Conservation (phyloP, 2,797 vertebrate genomes). For the Gobionotothen gibberifrons region DNA sequence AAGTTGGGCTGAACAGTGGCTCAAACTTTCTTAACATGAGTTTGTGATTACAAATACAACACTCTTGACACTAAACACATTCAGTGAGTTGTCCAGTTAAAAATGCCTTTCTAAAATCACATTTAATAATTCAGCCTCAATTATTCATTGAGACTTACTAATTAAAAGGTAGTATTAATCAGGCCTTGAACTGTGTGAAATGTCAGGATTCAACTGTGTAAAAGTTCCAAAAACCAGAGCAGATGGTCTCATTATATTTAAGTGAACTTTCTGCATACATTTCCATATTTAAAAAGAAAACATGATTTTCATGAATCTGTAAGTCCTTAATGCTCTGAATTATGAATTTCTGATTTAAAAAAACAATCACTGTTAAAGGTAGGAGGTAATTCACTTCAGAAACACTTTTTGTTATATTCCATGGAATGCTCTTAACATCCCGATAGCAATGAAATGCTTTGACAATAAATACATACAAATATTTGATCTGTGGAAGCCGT, state of each 20-base stretch:
- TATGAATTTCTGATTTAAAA: slow-evolving; percentile 15
- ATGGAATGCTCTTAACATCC: too few species aligned
- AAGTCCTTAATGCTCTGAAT: neutral
- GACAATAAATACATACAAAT: too few species aligned
- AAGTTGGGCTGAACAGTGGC: too few species aligned
- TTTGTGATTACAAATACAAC: too few species aligned
- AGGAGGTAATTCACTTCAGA: too few species aligned
- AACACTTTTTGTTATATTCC: too few species aligned
- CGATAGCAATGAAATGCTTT: too few species aligned
- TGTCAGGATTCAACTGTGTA: neutral
- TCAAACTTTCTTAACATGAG: too few species aligned
- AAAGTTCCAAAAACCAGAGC: slow-evolving; percentile 14
- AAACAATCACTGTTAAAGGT: neutral
- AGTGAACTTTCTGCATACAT: slow-evolving; percentile 19
- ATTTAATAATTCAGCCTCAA: neutral
- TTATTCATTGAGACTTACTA: slow-evolving; percentile 21
- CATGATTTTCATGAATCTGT: slow-evolving; percentile 29
- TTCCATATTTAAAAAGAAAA: slow-evolving; percentile 44
- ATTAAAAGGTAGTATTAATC: slow-evolving; percentile 16
- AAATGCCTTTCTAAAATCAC: neutral
- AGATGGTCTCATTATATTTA: slow-evolving; percentile 42
- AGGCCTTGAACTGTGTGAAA: slow-evolving; percentile 2
- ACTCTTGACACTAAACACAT: too few species aligned
- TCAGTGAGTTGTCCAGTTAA: too few species aligned
- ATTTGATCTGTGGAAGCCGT: too few species aligned